Evolutionary conservation across 2,888 invertebrate genomes (phyloP), one percentile per base, ranked within the genome.

Genomic region (Coleophora deauratella): DNA sequence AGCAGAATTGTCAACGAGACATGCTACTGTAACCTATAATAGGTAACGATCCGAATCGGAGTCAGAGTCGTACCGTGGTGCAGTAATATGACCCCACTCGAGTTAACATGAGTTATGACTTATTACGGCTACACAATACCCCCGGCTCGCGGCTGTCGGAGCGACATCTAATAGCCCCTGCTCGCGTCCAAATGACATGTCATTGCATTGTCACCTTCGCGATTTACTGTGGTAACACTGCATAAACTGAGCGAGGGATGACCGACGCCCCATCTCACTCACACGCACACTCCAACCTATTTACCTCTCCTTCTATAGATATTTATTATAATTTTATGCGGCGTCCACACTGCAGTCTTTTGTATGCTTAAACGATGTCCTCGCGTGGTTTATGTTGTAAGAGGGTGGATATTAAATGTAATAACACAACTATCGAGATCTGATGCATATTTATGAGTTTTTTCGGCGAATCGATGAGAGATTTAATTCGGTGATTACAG

Each of bases 301-400:
- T 13, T 15, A 46, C 38, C 33, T 70, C 67, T 55, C 66, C 43
- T 59, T 72, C 69, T 62, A 47, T 46, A 52, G 64, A 72, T 79
- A 79, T 84, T 82, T 84, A 84, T 84, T 80, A 80, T 84, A 81
- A 84, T 84, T 80, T 82, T 82, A 84, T 84, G 76, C 82, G 70
- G 70, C 71, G 74, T 68, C 76, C 70, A 64, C 60, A 59, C 65
- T 66, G 21, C 21, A 21, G 57, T 59, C 76, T 68, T 69, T 84
- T 84, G 80, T 81, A 62, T 61, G 61, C 65, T 35, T 84, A 84
- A 84, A 82, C 77, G 78, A 64, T 68, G 72, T 72, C 64, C 74
- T 76, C 71, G 68, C 68, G 55, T 65, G 56, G 62, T 66, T 69
- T 68, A 66, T 70, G 73, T 71, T 70, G 67, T 66, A 62, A 50